A percentile compares a stretch with the other conserved stretches of the same genome.
These are phyloP conservation scores for Trichogramma evanescens DNA, from an alignment of 2,888 invertebrate species.

Conservation along the genomic window DNA sequence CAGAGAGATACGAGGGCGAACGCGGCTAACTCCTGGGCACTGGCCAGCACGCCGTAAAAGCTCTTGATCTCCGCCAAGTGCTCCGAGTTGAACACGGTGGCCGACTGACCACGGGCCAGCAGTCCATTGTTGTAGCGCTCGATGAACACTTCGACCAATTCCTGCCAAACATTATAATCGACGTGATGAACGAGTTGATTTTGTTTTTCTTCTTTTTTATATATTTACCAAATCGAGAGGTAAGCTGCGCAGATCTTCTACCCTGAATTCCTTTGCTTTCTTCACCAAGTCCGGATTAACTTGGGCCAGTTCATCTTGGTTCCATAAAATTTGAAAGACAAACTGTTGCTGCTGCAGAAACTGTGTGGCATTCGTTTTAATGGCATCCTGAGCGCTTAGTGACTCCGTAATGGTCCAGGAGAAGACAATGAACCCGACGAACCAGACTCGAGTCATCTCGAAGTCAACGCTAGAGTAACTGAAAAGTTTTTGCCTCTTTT, in stretches of 20 bases:
- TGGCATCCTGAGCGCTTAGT: not conserved
- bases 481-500: too few species aligned
- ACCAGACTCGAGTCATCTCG: too few species aligned
- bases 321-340: not conserved
- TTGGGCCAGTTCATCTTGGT: not conserved
- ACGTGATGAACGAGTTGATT: not conserved
- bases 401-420: not conserved
- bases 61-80: constrained; percentile 51
- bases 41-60: constrained; percentile 55
- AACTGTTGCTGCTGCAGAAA: not conserved
- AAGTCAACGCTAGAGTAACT: too few species aligned
- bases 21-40: constrained; percentile 56
- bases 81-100: constrained; percentile 36
- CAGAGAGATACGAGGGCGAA: constrained; percentile 57
- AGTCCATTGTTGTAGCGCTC: constrained; percentile 42
- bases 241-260: not conserved
- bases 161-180: not conserved
- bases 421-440: too few species aligned
- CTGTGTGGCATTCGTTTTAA: not conserved
- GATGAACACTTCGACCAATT: constrained; percentile 43
- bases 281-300: not conserved
- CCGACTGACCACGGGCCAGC: constrained; percentile 38
- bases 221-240: not conserved
- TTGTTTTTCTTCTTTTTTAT: not conserved
- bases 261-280: not conserved